Base-by-base conservation (phyloP, 1,140 invertebrate genomes). In the Antheraea pernyi region DNA sequence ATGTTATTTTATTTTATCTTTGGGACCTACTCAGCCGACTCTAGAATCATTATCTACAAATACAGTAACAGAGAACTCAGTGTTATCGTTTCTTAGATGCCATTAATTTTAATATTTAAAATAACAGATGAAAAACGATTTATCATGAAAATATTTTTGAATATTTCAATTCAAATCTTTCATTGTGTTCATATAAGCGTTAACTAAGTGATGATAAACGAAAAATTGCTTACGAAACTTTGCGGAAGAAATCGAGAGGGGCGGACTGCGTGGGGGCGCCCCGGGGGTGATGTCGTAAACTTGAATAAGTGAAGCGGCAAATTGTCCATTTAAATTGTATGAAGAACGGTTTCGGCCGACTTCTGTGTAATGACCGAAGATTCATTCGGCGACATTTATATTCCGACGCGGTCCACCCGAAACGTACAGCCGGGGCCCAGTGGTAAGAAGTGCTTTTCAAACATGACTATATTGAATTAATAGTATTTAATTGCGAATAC, bases 291-390 rank as follows among this genome's bases (percentile, higher is more conserved):
- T 19, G n/a, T 37, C 36, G 64, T 66, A 69, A 67, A 65, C 72
- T 59, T 70, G 67, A 73, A 70, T 67, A 73, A 71, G 69, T 71
- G 69, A 70, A 76, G 69, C 73, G 77, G 78, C 75, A 80, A 82
- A 82, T 79, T 77, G 75, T 76, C 75, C 69, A 68, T 79, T 73
- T 80, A 76, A 80, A 80, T 77, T 76, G 71, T 72, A 78, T 69
- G 75, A 73, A 73, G 70, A 74, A 63, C 69, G 74, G 74, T 73
- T 79, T 75, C 66, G 65, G 75, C 39, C 46, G 61, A 36, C 58
- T 70, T 65, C 39, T 71, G 61, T 66, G 53, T 74, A 59, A 67
- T 67, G 69, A 68, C 59, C 61, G 48, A 53, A 74, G 65, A 70
- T 37, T 53, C 71, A 67, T 53, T 16, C 46, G 13, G 60, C 18